Percentiles rank a stretch among this genome's conserved stretches.
Conservation (phyloP, 2,888 invertebrate species). For the Brachynemurus nebulosus region DNA sequence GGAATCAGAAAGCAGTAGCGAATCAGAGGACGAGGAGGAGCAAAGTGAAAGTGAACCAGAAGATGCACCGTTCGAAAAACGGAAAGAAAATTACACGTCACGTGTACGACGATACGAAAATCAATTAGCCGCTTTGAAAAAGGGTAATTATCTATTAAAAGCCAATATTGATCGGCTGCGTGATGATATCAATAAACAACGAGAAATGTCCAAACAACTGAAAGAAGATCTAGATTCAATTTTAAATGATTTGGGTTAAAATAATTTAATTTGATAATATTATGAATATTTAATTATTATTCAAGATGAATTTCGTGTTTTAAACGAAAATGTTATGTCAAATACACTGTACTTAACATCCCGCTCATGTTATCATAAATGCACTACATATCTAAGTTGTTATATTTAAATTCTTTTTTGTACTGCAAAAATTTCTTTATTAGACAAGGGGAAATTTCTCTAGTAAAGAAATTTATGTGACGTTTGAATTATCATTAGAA, state of each 20-base stretch:
- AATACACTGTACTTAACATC: no score
- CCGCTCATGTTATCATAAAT: no score
- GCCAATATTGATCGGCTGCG: slow-evolving; percentile 78
- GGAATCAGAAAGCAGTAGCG: slow-evolving; percentile 51
- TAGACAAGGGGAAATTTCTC: no score
- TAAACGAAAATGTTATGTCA: no score
- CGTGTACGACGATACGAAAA: slow-evolving; percentile 65
- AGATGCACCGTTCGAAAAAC: slow-evolving; percentile 51
- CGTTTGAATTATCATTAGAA: no score
- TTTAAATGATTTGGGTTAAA: slow-evolving; percentile 67
- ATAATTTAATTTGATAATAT: no score
- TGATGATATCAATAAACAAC: slow-evolving; percentile 71
- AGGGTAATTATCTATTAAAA: slow-evolving; percentile 75
- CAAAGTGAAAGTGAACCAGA: slow-evolving; percentile 37
- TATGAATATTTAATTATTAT: no score
- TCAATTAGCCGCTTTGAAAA: slow-evolving; percentile 64
- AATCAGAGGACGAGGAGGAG: slow-evolving; percentile 52
- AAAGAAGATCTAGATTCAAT: slow-evolving; percentile 79
- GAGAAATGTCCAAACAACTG: slow-evolving; percentile 60
- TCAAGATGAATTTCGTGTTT: no score
- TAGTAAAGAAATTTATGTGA: no score
- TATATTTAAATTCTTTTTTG: no score
- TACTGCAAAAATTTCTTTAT: no score
- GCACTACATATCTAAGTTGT: no score
- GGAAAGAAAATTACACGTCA: slow-evolving; percentile 48